Evolutionary conservation across 2,888 invertebrate species (phyloP).

Genomic region (Trisateles emortualis): DNA sequence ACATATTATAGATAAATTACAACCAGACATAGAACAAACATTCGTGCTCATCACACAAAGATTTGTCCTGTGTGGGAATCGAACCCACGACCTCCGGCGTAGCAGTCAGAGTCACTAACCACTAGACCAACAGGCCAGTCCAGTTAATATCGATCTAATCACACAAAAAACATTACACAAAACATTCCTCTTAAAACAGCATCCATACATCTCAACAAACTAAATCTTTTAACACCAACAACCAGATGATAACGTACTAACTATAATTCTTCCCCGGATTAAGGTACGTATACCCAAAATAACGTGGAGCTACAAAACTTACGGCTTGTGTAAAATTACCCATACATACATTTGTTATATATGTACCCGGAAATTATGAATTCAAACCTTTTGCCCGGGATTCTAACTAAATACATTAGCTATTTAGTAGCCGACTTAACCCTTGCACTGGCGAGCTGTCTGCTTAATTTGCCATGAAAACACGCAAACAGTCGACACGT

Average conservation of each 20-base stretch:
- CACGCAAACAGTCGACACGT: constrained; percentile 60
- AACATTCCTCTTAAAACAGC: too few species aligned
- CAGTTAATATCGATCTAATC: too few species aligned
- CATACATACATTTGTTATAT: constrained; percentile 33
- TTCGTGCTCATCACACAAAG: too few species aligned
- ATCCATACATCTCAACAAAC: background rate
- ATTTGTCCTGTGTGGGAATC: too few species aligned
- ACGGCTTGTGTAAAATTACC: constrained; percentile 40
- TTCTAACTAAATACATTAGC: constrained; percentile 71
- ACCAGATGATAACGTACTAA: constrained; percentile 3
- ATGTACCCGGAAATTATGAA: constrained; percentile 62
- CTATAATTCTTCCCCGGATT: constrained; percentile 10
- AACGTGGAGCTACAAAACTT: constrained; percentile 3
- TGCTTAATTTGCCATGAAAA: constrained; percentile 77
- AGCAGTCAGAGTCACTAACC: too few species aligned
- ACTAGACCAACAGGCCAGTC: too few species aligned
- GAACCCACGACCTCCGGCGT: too few species aligned
- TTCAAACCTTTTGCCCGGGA: constrained; percentile 64
- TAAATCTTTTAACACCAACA: background rate
- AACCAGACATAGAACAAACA: too few species aligned
- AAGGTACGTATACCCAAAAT: constrained; percentile 15
- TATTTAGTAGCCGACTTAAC: constrained; percentile 69
- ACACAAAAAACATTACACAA: too few species aligned
- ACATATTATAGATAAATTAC: too few species aligned
- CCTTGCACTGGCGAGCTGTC: constrained; percentile 57